Base-by-base conservation (phyloP, 2,797 vertebrate genomes). In the Clamator glandarius region DNA sequence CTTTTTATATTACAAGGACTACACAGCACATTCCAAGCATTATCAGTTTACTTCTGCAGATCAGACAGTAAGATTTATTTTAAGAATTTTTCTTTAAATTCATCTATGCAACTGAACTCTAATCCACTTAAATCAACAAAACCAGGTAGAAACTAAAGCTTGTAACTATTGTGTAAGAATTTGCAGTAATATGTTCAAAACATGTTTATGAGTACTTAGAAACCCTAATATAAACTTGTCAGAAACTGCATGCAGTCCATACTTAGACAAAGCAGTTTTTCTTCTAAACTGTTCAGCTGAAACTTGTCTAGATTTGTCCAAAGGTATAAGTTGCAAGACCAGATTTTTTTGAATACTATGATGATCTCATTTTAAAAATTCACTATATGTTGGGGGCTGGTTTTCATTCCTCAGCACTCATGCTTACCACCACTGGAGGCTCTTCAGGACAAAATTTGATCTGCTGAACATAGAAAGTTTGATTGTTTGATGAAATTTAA, bases 291-390 rank as follows among this genome's bases (percentile, higher is more conserved):
- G 61, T 62, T 93, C 75, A 68, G 41, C 55, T 89, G 46, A 84
- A 92, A 85, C 93, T 95, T 94, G 93, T 75, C 77, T 75, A 76
- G 85, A 93, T 93, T 92, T 91, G 87, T 86, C 79, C 66, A 86
- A 51, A 83, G 66, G 80, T 59, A 2, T 64, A 95, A 96, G 93
- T 87, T 95, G 90, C 81, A 94, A 86, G 81, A 94, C 84, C 73
- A 91, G 95, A 91, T 92, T 85, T 91, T 92, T 92, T 87, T 26
- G 51, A 79, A n/a, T 52, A 70, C 66, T 73, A 8, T 5, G 41
- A 81, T 90, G 77, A 90, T 74, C 85, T 95, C 88, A 93, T 75
- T 93, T 74, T 51, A 36, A 94, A 94, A 96, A 75, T 67, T 88
- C 52, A 63, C 39, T 73, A 1, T 75, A 55, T 35, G 63, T 76